phyloP scores from a whole-genome alignment of 2,888 invertebrate genomes.

The Limnephilus marmoratus region DNA sequence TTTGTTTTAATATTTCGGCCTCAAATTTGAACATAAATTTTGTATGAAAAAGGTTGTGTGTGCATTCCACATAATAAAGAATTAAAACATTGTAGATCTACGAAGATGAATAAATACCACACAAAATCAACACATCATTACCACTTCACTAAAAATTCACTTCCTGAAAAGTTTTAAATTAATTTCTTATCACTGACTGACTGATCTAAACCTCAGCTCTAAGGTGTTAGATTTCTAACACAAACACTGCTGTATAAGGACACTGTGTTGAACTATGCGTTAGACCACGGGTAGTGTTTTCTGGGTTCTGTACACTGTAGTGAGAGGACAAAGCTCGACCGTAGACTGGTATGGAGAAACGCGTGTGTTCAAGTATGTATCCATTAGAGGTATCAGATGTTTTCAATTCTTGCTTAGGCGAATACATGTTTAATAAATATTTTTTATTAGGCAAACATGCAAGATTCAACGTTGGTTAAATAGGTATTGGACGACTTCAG shows the following conservation, averaged over 20 bases:
- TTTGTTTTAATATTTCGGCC: no score
- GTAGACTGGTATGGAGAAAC: neutral
- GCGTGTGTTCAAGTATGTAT: neutral
- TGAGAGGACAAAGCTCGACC: neutral
- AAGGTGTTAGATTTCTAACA: neutral
- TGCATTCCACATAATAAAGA: no score
- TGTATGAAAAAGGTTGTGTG: no score
- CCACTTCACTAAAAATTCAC: neutral
- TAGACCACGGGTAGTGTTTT: neutral
- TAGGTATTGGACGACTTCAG: no score
- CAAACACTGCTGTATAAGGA: neutral
- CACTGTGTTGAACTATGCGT: neutral
- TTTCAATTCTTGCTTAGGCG: neutral
- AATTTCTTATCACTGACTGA: neutral
- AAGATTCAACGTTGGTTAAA: no score
- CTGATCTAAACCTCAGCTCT: neutral
- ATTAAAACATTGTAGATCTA: neutral
- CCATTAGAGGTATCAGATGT: neutral
- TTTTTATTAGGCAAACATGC: neutral
- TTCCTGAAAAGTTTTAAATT: neutral
- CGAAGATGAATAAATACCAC: neutral
- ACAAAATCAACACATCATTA: neutral
- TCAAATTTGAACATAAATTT: no score
- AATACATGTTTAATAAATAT: neutral
- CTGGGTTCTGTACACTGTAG: neutral